phyloP scores from a whole-genome alignment of 1,140 invertebrate genomes.

The Lepidurus packardi region DNA sequence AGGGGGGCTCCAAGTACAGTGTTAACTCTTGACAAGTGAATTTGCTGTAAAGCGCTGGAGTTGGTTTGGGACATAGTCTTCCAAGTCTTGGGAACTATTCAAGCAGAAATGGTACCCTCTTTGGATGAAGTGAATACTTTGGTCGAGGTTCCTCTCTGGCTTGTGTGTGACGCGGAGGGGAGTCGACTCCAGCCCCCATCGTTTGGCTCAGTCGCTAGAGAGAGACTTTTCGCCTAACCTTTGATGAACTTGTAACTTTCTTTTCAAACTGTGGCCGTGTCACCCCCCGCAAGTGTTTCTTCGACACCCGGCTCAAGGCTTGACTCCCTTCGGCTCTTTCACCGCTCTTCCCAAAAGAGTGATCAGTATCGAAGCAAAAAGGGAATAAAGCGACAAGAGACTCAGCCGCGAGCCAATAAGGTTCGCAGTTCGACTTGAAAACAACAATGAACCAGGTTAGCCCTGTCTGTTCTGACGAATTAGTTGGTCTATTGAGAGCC shows the following conservation, averaged over 20 bases:
- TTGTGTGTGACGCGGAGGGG: slow-evolving; percentile 6
- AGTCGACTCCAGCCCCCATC: slow-evolving; percentile 15
- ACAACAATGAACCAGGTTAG: neutral
- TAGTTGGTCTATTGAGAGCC: neutral
- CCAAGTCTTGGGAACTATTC: no score
- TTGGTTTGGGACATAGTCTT: no score
- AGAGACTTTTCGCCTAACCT: neutral
- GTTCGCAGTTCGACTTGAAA: neutral
- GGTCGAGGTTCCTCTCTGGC: neutral
- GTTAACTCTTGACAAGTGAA: no score
- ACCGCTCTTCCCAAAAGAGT: neutral
- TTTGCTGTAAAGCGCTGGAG: no score
- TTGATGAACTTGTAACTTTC: slow-evolving; percentile 22
- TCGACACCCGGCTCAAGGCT: neutral
- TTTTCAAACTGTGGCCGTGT: neutral
- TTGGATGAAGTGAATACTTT: no score
- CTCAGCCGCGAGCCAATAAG: neutral
- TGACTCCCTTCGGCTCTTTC: neutral
- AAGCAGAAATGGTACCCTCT: no score
- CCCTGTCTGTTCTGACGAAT: slow-evolving; percentile 2
- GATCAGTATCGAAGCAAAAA: neutral
- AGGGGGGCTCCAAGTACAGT: no score
- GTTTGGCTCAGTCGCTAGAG: neutral
- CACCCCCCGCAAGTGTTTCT: slow-evolving; percentile 20
- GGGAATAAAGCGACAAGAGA: neutral